phyloP scores from a whole-genome alignment of 1,140 invertebrate genomes.

The Scaptomyza hsui region DNA sequence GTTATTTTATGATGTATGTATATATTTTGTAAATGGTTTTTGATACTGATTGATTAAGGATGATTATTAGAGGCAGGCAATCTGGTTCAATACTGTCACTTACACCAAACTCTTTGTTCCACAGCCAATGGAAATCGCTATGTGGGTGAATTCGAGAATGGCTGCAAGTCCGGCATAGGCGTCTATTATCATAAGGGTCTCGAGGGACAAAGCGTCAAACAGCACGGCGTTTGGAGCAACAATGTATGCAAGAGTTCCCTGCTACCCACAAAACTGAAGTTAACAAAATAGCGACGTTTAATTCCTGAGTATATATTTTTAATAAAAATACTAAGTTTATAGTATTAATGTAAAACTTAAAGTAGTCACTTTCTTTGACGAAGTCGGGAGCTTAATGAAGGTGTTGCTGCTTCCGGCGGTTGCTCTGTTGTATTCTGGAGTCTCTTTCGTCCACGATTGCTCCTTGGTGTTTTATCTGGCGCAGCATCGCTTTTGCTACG shows the following conservation, averaged over 20 bases:
- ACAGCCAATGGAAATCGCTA: conserved; percentile 86
- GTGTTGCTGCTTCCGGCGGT: not conserved
- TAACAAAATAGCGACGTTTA: not conserved
- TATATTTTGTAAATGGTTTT: no score
- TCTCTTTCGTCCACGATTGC: conserved; percentile 1
- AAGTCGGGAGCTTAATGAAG: conserved; percentile 21
- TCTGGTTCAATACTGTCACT: not conserved
- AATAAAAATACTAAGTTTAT: no score
- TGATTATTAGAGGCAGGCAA: no score
- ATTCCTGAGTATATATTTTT: no score
- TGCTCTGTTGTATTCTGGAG: conserved; percentile 1
- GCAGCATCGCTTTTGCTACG: conserved; percentile 12
- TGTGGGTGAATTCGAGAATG: conserved; percentile 85
- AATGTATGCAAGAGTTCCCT: conserved; percentile 47
- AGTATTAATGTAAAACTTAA: conserved; percentile 15
- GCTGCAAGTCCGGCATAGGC: conserved; percentile 86
- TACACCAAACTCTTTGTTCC: not conserved
- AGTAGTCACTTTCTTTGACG: conserved; percentile 44
- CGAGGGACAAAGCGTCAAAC: conserved; percentile 84
- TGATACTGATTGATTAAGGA: no score
- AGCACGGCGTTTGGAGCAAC: conserved; percentile 85
- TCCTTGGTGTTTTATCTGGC: not conserved
- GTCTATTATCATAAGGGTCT: conserved; percentile 85
- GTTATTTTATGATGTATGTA: no score
- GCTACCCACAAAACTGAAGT: conserved; percentile 24